These are phyloP conservation scores for Sitophilus oryzae DNA, from an alignment of 1,140 invertebrate genomes.

Conservation along the genomic window DNA sequence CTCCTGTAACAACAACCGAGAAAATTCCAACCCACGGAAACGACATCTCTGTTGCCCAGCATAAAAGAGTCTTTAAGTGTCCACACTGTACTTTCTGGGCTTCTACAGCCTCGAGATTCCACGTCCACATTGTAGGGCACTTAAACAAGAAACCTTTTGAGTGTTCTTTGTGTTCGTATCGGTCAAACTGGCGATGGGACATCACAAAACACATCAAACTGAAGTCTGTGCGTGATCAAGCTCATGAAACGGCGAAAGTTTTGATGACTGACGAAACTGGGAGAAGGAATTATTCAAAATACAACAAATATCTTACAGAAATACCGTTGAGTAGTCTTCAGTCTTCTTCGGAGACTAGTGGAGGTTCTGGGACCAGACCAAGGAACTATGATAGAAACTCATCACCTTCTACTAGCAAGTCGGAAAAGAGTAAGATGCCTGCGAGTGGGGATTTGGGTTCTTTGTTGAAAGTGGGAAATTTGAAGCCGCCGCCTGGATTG, in stretches of 20 bases:
- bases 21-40: slow-evolving; percentile 45
- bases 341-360: slow-evolving; percentile 38
- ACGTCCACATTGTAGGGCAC: slow-evolving; percentile 88
- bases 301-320: slow-evolving; percentile 78
- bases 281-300: slow-evolving; percentile 84
- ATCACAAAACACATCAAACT: slow-evolving; percentile 92
- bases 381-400: slow-evolving; percentile 27
- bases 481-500: slow-evolving; percentile 32
- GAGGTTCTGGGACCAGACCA: slow-evolving; percentile 40
- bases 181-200: slow-evolving; percentile 93
- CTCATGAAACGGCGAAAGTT: slow-evolving; percentile 71
- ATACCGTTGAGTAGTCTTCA: slow-evolving; percentile 48
- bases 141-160: slow-evolving; percentile 90
- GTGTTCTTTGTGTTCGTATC: slow-evolving; percentile 87
- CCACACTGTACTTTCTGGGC: slow-evolving; percentile 88
- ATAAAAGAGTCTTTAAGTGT: slow-evolving; percentile 71
- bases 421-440: slow-evolving; percentile 46
- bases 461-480: slow-evolving; percentile 24
- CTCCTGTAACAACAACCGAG: slow-evolving; percentile 28
- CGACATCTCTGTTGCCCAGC: slow-evolving; percentile 41
- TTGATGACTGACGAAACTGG: slow-evolving; percentile 89
- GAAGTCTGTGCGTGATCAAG: slow-evolving; percentile 75
- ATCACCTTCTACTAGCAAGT: slow-evolving; percentile 38
- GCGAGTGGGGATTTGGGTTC: slow-evolving; percentile 40
- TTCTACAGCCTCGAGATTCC: slow-evolving; percentile 83